Evolutionary conservation across 2,113 vertebrate genomes (phyloP).

Genomic region (Trogon melanurus): DNA sequence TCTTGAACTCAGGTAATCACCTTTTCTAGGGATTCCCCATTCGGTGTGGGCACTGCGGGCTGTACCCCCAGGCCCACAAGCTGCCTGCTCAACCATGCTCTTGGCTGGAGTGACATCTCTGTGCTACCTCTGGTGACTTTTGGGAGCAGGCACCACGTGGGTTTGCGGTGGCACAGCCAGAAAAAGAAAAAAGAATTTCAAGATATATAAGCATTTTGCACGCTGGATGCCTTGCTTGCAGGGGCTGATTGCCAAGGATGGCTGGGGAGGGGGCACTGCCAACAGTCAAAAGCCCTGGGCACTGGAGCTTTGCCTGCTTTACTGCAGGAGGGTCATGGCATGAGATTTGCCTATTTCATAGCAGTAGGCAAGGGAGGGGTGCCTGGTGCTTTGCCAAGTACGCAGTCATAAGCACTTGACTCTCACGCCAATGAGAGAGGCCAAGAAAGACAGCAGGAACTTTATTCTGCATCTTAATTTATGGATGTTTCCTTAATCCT

Average conservation of each 20-base stretch:
- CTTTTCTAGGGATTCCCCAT: background rate
- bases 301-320: background rate
- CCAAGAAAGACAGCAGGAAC: slow-evolving; percentile 39
- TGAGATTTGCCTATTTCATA: slow-evolving; percentile 1
- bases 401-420: slow-evolving; percentile 29
- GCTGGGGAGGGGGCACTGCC: background rate
- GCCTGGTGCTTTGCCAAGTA: slow-evolving; percentile 40
- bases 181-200: background rate
- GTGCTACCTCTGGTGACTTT: background rate
- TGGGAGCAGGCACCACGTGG: fast-evolving
- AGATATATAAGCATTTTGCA: background rate
- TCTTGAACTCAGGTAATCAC: background rate
- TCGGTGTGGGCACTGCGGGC: background rate
- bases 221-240: fast-evolving
- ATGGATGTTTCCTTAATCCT: slow-evolving; percentile 60
- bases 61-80: background rate
- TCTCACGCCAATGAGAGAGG: background rate
- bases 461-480: slow-evolving; percentile 63
- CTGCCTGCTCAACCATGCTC: fast-evolving
- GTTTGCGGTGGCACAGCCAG: background rate
- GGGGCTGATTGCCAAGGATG: background rate
- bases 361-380: slow-evolving; percentile 14
- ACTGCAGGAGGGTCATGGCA: fast-evolving
- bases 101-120: background rate
- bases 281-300: background rate